Base-by-base conservation (phyloP, 2,888 invertebrate genomes). In the Mylabris sibirica region DNA sequence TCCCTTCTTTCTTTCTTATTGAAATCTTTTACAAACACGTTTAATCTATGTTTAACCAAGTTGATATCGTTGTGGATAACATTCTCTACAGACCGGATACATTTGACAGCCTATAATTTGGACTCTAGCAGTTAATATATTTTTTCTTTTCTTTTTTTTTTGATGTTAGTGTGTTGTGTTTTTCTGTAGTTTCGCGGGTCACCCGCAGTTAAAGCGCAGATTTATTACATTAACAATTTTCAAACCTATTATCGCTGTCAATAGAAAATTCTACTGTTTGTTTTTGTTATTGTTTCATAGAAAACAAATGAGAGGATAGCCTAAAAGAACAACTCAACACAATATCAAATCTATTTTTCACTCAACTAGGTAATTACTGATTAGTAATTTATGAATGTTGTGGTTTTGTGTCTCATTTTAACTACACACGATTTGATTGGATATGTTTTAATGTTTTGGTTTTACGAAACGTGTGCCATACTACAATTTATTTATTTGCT, bases 401-500 rank as follows among this genome's bases (percentile, higher is more conserved):
- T 63, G 63, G 69, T 64, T 66, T 66, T 66, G 60, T 38, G 35
- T n/a, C 1, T 41, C 11, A 14, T 4, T 68, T 65, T 57, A 53
- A 63, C 69, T 66, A 66, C 69, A 59, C 64, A 69, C 66, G 60
- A 64, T 62, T 64, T 64, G 66, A 62, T 66, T 66, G 69, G 64
- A 69, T 66, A 8, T 66, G 66, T 66, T 59, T 64, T 64, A 59
- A 53, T 63, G 65, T 66, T 69, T 66, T 64, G 57, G 11, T 38
- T 35, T 64, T 61, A 66, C 63, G 61, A 57, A 44, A 30, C 3
- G 5, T 62, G 69, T 69, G 69, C 61, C 57, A 26, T 59, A 30
- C 8, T 30, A 70, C 70, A 62, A 70, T 82, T 83, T 82, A 84
- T 83, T 78, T 78, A 79, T 81, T 81, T 76, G 79, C 81, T 83